These are phyloP conservation scores for Oryzias curvinotus DNA, from an alignment of 2,113 vertebrate species.

Conservation along the genomic window DNA sequence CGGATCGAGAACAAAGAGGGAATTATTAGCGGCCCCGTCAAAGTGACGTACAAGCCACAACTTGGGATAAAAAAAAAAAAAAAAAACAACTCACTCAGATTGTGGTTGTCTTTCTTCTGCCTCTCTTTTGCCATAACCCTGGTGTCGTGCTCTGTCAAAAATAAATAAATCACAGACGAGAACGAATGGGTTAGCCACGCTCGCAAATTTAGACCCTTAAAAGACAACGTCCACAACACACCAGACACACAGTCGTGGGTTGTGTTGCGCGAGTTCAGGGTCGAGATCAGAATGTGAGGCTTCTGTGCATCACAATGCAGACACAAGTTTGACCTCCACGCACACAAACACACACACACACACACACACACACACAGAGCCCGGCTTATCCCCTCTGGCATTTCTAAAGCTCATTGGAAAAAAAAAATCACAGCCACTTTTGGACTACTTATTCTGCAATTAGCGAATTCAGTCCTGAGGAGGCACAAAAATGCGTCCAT, in stretches of 20 bases:
- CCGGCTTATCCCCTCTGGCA: constrained; percentile 41
- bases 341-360: constrained; percentile 35
- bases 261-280: constrained; percentile 40
- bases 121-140: constrained; percentile 93
- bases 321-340: constrained; percentile 44
- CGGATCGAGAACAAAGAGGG: background rate
- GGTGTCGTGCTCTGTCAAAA: constrained; percentile 87
- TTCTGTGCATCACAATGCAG: constrained; percentile 9
- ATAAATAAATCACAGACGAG: constrained; percentile 53
- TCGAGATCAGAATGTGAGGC: constrained; percentile 43
- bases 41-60: background rate
- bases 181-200: constrained; percentile 58
- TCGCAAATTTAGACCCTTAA: constrained; percentile 60
- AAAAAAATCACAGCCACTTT: constrained; percentile 42
- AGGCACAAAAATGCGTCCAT: constrained; percentile 62
- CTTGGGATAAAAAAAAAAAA: constrained; percentile 13
- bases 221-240: constrained; percentile 37
- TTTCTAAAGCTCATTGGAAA: constrained; percentile 59
- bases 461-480: constrained; percentile 48
- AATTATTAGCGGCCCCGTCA: constrained; percentile 11
- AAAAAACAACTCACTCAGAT: constrained; percentile 88
- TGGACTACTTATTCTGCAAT: constrained; percentile 55
- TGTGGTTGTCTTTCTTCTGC: constrained; percentile 98
- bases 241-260: constrained; percentile 27
- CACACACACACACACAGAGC: constrained; percentile 30